Base-by-base conservation (phyloP, 2,888 invertebrate genomes). In the Machimus atricapillus region DNA sequence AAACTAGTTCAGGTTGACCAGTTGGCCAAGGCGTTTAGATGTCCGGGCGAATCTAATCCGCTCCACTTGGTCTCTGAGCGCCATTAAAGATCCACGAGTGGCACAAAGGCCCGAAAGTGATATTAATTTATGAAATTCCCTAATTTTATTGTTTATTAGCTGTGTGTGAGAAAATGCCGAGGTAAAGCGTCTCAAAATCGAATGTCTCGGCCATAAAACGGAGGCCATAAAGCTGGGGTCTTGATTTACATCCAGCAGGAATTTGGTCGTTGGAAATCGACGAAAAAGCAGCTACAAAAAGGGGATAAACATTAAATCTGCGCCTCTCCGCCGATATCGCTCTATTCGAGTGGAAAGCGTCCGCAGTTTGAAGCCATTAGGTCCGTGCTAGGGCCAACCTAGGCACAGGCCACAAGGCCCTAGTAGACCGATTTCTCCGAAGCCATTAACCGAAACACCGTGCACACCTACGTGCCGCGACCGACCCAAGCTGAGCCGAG, bases 71-170 rank as follows among this genome's bases (percentile, higher is more conserved):
- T n/a, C 27, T 66, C 14, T 66, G 66, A 27, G 66, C 66, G 66
- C 66, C 27, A 66, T 66, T 66, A 66, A 66, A 66, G 66, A 66
- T 27, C 3, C 19, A 66, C 66, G 66, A 23, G 19, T 66, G 66
- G 66, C 52, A 66, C 66, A 66, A 66, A 66, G 66, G 66, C 23
- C 66, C 66, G 66, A 76, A 76, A 76, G 78, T 78, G 78, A 46
- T 37, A 78, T 78, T 43, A 78, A 78, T 78, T 78, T 78, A 37
- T 43, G 78, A 78, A 78, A 27, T 78, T 43, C 46, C 46, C 46
- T 78, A 78, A 43, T 78, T 78, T 78, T 78, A 43, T 78, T 78
- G 78, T 78, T 78, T 78, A 78, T 78, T 78, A 46, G 37, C 27
- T 43, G 40, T 78, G 43, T 78, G 78, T 46, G 78, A 78, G 78